Evolutionary conservation across 2,113 vertebrate species (phyloP).

Genomic region (Pteruthius melanotis): DNA sequence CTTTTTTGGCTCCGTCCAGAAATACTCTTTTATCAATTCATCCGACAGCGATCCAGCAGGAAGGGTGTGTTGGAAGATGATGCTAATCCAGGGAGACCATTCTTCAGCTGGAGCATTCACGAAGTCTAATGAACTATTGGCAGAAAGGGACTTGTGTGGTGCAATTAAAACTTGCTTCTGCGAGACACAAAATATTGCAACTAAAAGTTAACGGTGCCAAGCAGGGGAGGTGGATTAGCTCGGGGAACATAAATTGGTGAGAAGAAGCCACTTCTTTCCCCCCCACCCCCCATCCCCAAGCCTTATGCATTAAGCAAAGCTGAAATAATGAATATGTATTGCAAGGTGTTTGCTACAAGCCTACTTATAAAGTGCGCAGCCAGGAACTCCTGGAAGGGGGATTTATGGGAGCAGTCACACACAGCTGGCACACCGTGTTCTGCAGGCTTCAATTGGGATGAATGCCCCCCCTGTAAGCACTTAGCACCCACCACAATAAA

Average conservation of each 20-base stretch:
- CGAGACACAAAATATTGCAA: neutral
- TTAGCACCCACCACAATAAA: neutral
- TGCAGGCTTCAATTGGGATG: neutral
- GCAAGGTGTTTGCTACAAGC: slow-evolving; percentile 52
- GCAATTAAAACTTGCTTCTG: slow-evolving; percentile 38
- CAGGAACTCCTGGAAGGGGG: slow-evolving; percentile 16
- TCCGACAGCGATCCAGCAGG: slow-evolving; percentile 15
- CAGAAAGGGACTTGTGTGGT: neutral
- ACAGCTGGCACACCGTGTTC: neutral
- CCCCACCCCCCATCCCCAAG: neutral
- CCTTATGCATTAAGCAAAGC: slow-evolving; percentile 22
- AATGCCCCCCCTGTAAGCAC: neutral
- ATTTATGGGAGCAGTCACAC: slow-evolving; percentile 24
- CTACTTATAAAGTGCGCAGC: neutral
- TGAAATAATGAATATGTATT: slow-evolving; percentile 26
- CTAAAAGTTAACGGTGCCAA: slow-evolving; percentile 12
- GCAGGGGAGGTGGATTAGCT: slow-evolving; percentile 30
- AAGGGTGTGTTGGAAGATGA: slow-evolving; percentile 26
- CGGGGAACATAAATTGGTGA: slow-evolving; percentile 27
- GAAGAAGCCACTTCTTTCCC: neutral
- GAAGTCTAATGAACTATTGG: slow-evolving; percentile 44
- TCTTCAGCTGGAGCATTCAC: neutral
- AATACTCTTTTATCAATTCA: slow-evolving; percentile 17
- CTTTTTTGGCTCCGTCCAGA: neutral
- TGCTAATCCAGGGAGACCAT: slow-evolving; percentile 21